Evolutionary conservation across 2,888 invertebrate species (phyloP), one percentile per base, ranked within the genome.

Genomic region (Patella caerulea): DNA sequence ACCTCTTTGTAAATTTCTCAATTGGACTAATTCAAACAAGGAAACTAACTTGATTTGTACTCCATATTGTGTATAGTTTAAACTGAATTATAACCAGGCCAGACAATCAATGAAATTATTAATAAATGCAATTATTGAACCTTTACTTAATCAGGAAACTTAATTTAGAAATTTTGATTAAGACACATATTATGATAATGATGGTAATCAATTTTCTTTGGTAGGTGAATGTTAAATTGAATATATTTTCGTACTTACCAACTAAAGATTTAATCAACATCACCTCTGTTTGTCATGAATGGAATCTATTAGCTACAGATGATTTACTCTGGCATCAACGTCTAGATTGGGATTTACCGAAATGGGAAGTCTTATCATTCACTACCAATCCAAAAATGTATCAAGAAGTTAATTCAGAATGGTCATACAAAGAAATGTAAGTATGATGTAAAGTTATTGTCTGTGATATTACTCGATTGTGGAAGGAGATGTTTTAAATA

Each of bases 371-470:
- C n/a, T 88, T 91, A 19, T 86, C 88, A 15, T 88, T 89, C 81
- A 82, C 81, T 59, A 88, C 88, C 2, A 89, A 90, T 77, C 90
- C 90, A 65, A 81, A 81, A n/a, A 80, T 86, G n/a, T 90, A 89
- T 77, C 83, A 83, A 76, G 88, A 89, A 73, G 86, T 86, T 17
- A 84, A 86, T 19, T 88, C 88, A 11, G 88, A 89, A 52, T 88
- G 87, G 87, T 80, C 86, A 15, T 84, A 85, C 77, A 90, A 90
- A 82, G 89, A 90, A 83, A 90, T 91, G 91, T 90, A 84, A 86
- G 90, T 79, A 69, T 15, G 17, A n/a, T 65, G 11, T 65, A 7
- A 45, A 45, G 45, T 45, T 45, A 45, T 45, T 45, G 45, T 45
- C 45, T 45, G 45, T 45, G 45, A 45, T 45, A 45, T 9, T 45